Evolutionary conservation across 64 coral and sea anemone genomes (phyloP), one percentile per base, ranked within the genome.

Genomic region (Anthopleura sola): DNA sequence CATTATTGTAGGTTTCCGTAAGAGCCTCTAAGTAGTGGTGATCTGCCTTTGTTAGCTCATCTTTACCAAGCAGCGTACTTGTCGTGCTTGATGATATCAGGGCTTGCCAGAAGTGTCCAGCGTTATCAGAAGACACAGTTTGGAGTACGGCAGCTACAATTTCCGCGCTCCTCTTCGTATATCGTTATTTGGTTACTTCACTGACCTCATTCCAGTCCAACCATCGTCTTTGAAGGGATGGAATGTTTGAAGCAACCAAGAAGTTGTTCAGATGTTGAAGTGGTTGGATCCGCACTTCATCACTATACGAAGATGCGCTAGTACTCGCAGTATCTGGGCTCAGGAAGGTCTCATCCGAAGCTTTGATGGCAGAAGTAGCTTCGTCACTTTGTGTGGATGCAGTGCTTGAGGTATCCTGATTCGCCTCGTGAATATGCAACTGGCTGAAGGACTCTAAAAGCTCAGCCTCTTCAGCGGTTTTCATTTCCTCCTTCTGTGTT

Each of bases 301-400:
- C 54, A 11, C 83, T 85, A 37, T 37, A 60, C 0, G 53, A 38
- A 0, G 83, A 85, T 23, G 51, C 83, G 23, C 68, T 71, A 82
- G 55, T 37, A 13, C 83, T 85, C 51, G 31, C 83, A 20, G 83
- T 55, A 36, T 39, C 32, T 1, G 56, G 83, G 60, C 83, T 85
- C 31, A 85, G 36, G 55, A 85, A 85, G 38, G 83, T 85, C 55
- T 85, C 83, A 16, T 85, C 83, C 23, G 68, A 71, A n/a, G 33
- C 68, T 71, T 71, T 71, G 68, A 71, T n/a, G 33, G 68, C 68
- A 71, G 68, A 71, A 71, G 23, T 29, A 71, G 68, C 24, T 71
- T 34, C 68, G 17, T 71, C 68, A 71, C 68, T 71, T 71, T 71
- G 68, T 7, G 68, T 71, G 68, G 68, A 71, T n/a, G 68, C 68